Base-by-base conservation (phyloP, 2,113 vertebrate species). In the Morphnarchus princeps region DNA sequence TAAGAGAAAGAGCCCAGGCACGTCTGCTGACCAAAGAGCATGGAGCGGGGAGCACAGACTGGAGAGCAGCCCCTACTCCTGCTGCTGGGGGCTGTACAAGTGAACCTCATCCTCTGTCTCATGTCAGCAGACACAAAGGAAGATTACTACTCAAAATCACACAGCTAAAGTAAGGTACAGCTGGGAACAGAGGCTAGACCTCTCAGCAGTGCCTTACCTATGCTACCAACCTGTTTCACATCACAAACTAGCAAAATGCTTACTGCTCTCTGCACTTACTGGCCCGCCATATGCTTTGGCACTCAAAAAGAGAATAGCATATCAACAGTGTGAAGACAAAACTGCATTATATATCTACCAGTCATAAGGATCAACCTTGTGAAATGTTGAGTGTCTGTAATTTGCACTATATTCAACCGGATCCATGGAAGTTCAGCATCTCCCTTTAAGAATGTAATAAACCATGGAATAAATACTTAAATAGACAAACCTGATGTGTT, bases 251-350 rank as follows among this genome's bases (percentile, higher is more conserved):
- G 29, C 25, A 40, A 85, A 57, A n/a, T 6, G 65, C 19, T 32
- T 36, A 21, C 7, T 42, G n/a, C 11, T 82, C 42, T 73, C 54
- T 78, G 36, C 43, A 22, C 11, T 70, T 61, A 29, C 76, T 47
- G 45, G 5, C 54, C 55, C 0, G 0, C 34, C 7, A 0, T 8
- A 3, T 13, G 24, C 18, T 83, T 62, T 67, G 72, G 18, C 12
- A 38, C 16, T 38, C n/a, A 42, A 31, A 77, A 81, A 47, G 24
- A 59, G 26, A 82, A 24, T 21, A 85, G 28, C 24, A 5, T 22
- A 66, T 55, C 50, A 31, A 17, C 0, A 3, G 40, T 4, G 17
- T n/a, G 36, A 73, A 66, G 50, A 36, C 11, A 71, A 65, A 90
- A 52, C 16, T 55, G 24, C 47, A 21, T 38, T 19, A 11, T 42